Base-by-base conservation (phyloP, 1,140 invertebrate species). In the Zaprionus vittiger region DNA sequence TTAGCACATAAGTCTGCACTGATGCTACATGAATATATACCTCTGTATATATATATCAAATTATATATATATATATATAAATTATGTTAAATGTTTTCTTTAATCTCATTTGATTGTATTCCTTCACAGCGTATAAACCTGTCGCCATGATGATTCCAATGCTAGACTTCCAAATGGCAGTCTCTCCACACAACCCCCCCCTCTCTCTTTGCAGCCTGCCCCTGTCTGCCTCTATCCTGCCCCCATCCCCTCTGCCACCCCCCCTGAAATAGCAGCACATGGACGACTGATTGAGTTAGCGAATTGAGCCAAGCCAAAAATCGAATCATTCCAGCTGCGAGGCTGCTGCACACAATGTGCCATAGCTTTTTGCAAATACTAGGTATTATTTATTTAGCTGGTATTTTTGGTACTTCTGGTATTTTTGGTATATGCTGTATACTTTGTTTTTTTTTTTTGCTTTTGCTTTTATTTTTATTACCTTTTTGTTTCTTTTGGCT, bases 321-420 rank as follows among this genome's bases (percentile, higher is more conserved):
- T 60, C 55, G 64, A 61, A 68, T 65, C 41, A 66, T 67, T 9
- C 14, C 20, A 12, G 47, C 5, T 31, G 20, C 20, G 63, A 1
- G 15, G 31, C 9, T 64, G 61, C n/a, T 11, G 60, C 22, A 26
- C 22, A 26, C 37, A 38, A 24, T 55, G 34, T 70, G 34, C 15
- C 15, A 17, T 44, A 20, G 44, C 37, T 70, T n/a, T 15, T 9
- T 49, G 55, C 49, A 52, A 63, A 62, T 76, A 61, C 61, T 72
- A 28, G 38, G 59, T 67, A 77, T 77, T 77, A 77, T 73, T 77
- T 77, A 77, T 77, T 77, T 63, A 74, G 60, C 26, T 38, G 34
- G 59, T 38, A 54, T 65, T 54, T 54, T 54, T 37, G 14, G n/a
- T 47, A 54, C 55, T 54, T 54, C 37, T 37, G 14, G n/a, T 47